Conservation (phyloP, 2,797 vertebrate genomes). For the Carcharodon carcharias region DNA sequence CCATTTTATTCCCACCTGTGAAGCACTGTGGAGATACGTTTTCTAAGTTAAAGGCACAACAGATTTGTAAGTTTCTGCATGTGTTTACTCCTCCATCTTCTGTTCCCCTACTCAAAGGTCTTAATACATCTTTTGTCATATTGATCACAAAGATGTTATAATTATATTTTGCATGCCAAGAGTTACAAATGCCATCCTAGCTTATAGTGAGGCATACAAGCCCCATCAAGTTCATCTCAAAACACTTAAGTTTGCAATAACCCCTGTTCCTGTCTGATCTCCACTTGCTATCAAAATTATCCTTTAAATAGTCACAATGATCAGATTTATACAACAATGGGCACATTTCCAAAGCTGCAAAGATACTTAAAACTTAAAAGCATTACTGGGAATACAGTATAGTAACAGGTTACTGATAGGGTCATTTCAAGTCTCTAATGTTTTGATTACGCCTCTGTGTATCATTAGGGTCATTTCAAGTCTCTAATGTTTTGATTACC, state of each 20-base stretch:
- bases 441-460: conserved; percentile 30
- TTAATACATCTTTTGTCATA: not conserved
- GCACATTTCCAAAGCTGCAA: not conserved
- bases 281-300: not conserved
- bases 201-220: not conserved
- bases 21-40: too few species aligned
- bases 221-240: not conserved
- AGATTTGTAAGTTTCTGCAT: too few species aligned
- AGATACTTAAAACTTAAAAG: not conserved
- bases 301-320: not conserved
- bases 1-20: too few species aligned
- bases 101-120: too few species aligned
- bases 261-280: not conserved
- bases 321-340: not conserved
- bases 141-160: not conserved
- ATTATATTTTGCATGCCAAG: not conserved
- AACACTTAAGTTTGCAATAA: not conserved
- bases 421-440: not conserved
- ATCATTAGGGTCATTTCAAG: too few species aligned
- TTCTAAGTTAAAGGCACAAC: too few species aligned
- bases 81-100: too few species aligned
- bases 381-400: not conserved
- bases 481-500: too few species aligned
- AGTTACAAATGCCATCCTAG: not conserved
- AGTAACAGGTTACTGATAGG: not conserved